These are phyloP conservation scores for Rhizomys pruinosus DNA, from an alignment of 2,113 vertebrate species.

Conservation along the genomic window DNA sequence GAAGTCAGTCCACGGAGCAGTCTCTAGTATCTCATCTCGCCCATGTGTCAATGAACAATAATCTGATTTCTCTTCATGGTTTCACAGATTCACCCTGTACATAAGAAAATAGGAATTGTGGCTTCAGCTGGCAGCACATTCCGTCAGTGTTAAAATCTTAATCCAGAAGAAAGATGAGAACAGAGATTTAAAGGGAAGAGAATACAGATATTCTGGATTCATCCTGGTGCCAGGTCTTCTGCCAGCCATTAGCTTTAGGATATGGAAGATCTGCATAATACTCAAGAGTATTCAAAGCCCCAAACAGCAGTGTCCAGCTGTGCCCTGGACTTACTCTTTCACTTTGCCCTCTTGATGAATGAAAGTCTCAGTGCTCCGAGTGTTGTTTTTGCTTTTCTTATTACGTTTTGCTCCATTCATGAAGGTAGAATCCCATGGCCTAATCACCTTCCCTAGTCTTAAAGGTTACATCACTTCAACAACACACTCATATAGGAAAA, in stretches of 20 bases:
- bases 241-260: neutral
- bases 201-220: neutral
- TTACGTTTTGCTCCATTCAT: neutral
- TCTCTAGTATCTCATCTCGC: neutral
- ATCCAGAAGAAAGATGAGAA: neutral
- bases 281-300: neutral
- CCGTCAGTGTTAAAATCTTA: slow-evolving; percentile 3
- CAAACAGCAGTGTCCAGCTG: neutral
- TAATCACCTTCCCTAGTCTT: neutral
- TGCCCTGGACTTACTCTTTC: neutral
- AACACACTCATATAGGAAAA: neutral
- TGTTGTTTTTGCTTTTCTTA: slow-evolving; percentile 31
- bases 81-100: neutral
- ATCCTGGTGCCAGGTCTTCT: neutral
- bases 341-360: neutral
- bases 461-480: neutral
- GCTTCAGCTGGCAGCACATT: neutral
- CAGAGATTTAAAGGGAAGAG: neutral
- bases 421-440: neutral
- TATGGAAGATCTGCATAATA: neutral
- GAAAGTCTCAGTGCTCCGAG: neutral
- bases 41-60: neutral
- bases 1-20: neutral
- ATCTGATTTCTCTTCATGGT: neutral
- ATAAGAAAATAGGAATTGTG: slow-evolving; percentile 12